Evolutionary conservation across 2,888 invertebrate species (phyloP), one percentile per base, ranked within the genome.

Genomic region (Colostygia pectinataria): DNA sequence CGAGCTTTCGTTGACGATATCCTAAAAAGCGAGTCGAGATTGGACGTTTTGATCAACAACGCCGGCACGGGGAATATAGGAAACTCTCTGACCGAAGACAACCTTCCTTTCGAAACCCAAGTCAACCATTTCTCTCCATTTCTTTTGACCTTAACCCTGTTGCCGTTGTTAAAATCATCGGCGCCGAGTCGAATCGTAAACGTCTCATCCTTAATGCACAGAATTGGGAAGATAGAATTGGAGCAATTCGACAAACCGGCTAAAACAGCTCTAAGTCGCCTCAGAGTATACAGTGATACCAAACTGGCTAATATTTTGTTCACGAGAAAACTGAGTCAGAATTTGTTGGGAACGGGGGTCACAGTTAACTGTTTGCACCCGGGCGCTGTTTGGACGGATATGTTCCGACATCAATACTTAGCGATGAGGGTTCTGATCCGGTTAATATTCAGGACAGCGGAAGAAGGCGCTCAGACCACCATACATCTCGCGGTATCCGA

Each of bases 111-210:
- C 61, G 97, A 95, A 10, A 95, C 96, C 92, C 97, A 95, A 14
- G 95, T 97, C 1, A 98, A 98, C 77, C 94, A 98, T 71, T 96
- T 95, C 76, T 97, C 97, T 0, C 97, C 97, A 9, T 98, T 97
- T 76, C 88, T 98, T 28, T 90, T 98, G 10, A 98, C 97, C 0
- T 95, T 95, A 74, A 90, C 97, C 9, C 88, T 98, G 6, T 92
- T 96, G 53, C 95, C 95, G 74, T 74, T 95, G 18, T 66, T 96
- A 52, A 95, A 94, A 76, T 89, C 90, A 50, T 93, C 95, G 1
- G 89, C 91, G 0, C 94, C 94, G 0, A 92, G 95, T 38, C 92
- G 96, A 18, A 93, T 96, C 0, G 91, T 96, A 0, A 92, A 95
- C 9, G 95, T 96, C 0, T 94, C 96, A 0, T 96, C 96, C 0